Evolutionary conservation across 1,140 invertebrate genomes (phyloP), one percentile per base, ranked within the genome.

Genomic region (Melitaea cinxia): DNA sequence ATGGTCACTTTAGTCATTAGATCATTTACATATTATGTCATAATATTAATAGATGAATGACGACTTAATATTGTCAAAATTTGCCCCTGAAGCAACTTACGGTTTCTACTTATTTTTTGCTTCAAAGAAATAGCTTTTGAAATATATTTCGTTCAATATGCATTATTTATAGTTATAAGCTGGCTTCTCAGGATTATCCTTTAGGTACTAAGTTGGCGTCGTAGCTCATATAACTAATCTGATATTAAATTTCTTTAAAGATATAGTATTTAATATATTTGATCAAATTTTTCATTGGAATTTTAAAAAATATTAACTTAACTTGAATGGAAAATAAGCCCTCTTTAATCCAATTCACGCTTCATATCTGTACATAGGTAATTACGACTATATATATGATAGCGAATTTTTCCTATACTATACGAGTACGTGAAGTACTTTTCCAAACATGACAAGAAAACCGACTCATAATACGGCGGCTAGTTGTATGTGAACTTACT

Each of bases 151-250:
- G 42, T 23, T 23, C 15, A 45, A 45, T 45, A 21, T 5, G 10
- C 19, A 21, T 2, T 21, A 21, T 10, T 45, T 45, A 21, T 45
- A 14, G 9, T 21, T 47, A 21, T 47, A 47, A 47, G 10, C 19
- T 23, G 42, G 42, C 42, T 47, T 47, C 21, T 24, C 5, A 47
- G 19, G 42, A 24, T 47, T 47, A 47, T 33, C 30, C 17, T 47
- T 42, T 17, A 4, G 37, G 6, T 39, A 23, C 21, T 47, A 23
- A 23, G 7, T 23, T 45, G 42, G 42, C 42, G 42, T 23, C 42
- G 42, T 4, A 9, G 19, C 15, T 10, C 35, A 14, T 12, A 39
- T 15, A 15, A 15, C 35, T 21, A 39, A 39, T 39, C 14, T 15
- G 6, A 9, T 45, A 17, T 23, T 45, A 45, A 45, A 23, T 45